A percentile compares a stretch with the other conserved stretches of the same genome.
Conservation (phyloP, 1,140 invertebrate species). For the Diorhabda carinulata region DNA sequence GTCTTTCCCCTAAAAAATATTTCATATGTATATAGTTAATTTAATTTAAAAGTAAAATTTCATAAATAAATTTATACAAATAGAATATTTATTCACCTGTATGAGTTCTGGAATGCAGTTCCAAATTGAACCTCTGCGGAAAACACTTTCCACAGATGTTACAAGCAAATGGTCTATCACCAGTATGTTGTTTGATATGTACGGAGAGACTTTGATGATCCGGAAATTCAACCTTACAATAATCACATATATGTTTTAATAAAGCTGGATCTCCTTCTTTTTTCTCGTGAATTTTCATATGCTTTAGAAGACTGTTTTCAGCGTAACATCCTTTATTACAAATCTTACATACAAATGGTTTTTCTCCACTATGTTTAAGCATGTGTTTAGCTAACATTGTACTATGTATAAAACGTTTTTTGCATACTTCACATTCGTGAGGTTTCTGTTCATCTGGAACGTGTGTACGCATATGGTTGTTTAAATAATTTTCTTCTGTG, state of each 20-base stretch:
- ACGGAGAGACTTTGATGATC: slow-evolving; percentile 49
- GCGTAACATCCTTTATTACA: slow-evolving; percentile 50
- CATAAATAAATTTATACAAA: too few relatives aligned
- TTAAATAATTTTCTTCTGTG: slow-evolving; percentile 53
- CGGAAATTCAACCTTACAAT: slow-evolving; percentile 48
- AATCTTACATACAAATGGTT: slow-evolving; percentile 63
- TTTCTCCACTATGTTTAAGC: slow-evolving; percentile 60
- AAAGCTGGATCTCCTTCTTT: slow-evolving; percentile 45
- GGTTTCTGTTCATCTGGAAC: slow-evolving; percentile 59
- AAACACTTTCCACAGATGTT: slow-evolving; percentile 55
- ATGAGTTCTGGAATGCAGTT: slow-evolving; percentile 67
- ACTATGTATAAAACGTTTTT: slow-evolving; percentile 58
- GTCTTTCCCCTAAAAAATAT: slow-evolving; percentile 40
- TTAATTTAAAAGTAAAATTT: too few relatives aligned
- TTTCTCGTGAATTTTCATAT: slow-evolving; percentile 48
- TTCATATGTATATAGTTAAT: too few relatives aligned
- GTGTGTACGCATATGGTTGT: slow-evolving; percentile 60
- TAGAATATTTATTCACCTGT: slow-evolving; percentile 51
- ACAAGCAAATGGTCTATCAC: slow-evolving; percentile 51
- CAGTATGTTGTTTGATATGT: slow-evolving; percentile 53
- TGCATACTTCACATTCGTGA: slow-evolving; percentile 58
- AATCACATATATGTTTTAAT: slow-evolving; percentile 48
- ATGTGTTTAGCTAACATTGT: slow-evolving; percentile 61
- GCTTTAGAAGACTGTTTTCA: slow-evolving; percentile 52
- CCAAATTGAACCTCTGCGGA: slow-evolving; percentile 59